phyloP scores from a whole-genome alignment of 2,113 vertebrate genomes.

The Pipa parva region DNA sequence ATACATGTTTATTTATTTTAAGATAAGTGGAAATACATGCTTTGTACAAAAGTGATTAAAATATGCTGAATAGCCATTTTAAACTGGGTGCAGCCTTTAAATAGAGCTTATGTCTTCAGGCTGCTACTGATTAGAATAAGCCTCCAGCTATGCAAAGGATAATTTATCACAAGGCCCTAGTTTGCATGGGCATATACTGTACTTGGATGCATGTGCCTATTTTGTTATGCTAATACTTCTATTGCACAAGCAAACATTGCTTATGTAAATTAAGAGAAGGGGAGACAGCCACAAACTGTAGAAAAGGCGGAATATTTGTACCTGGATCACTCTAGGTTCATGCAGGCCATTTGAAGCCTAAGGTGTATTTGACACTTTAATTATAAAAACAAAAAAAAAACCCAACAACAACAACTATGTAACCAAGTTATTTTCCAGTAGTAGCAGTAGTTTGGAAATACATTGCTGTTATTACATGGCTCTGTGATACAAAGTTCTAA shows the following conservation, averaged over 20 bases:
- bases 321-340: too few relatives aligned
- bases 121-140: not conserved
- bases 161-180: not conserved
- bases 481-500: constrained; percentile 16
- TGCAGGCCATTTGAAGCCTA: too few relatives aligned
- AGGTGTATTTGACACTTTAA: not conserved
- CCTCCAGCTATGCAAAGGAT: not conserved
- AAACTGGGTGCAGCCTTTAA: too few relatives aligned
- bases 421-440: too few relatives aligned
- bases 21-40: too few relatives aligned
- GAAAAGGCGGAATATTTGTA: not conserved
- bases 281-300: not conserved
- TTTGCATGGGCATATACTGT: not conserved
- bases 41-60: too few relatives aligned
- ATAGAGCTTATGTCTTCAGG: not conserved
- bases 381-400: too few relatives aligned
- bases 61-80: too few relatives aligned
- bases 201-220: not conserved
- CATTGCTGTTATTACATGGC: too few relatives aligned
- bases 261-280: not conserved
- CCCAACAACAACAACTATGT: too few relatives aligned
- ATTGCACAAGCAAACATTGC: not conserved
- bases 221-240: not conserved
- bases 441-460: too few relatives aligned
- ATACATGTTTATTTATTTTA: too few relatives aligned